Percentiles rank a stretch among this genome's conserved stretches.
Conservation (phyloP, 2,797 vertebrate species). For the Acanthurus lineatus region DNA sequence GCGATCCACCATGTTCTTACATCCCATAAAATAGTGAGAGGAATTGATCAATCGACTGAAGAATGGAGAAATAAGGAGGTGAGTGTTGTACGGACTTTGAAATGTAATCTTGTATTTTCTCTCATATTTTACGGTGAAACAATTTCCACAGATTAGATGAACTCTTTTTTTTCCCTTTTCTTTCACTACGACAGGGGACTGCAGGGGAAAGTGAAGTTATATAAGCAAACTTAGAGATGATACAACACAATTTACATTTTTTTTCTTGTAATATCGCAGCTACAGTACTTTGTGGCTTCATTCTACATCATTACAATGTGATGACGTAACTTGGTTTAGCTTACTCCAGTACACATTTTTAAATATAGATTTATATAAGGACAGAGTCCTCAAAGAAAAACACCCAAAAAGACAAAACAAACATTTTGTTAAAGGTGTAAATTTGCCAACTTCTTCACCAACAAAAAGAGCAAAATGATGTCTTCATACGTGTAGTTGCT, state of each 20-base stretch:
- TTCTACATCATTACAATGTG: not conserved
- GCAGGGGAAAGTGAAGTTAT: not conserved
- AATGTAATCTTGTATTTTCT: not conserved
- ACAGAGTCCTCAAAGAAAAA: not conserved
- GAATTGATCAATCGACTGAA: not conserved
- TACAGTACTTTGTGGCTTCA: not conserved
- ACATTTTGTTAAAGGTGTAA: too few species aligned
- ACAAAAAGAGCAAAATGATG: too few species aligned
- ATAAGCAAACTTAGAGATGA: not conserved
- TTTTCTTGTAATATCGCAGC: not conserved
- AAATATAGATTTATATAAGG: not conserved
- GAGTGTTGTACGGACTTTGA: not conserved
- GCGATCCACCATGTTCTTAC: not conserved
- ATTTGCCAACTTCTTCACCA: too few species aligned
- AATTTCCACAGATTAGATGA: not conserved
- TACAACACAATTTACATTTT: not conserved
- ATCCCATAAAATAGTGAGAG: not conserved
- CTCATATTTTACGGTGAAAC: not conserved
- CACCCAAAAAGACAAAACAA: too few species aligned
- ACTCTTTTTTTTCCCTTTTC: too few species aligned
- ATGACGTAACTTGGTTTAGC: conserved; percentile 5
- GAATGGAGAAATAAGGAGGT: not conserved
- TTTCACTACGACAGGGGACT: not conserved
- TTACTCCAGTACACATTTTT: not conserved
- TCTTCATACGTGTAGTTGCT: too few species aligned